Evolutionary conservation across 2,888 invertebrate genomes (phyloP).

Genomic region (Heteropelma amictum): DNA sequence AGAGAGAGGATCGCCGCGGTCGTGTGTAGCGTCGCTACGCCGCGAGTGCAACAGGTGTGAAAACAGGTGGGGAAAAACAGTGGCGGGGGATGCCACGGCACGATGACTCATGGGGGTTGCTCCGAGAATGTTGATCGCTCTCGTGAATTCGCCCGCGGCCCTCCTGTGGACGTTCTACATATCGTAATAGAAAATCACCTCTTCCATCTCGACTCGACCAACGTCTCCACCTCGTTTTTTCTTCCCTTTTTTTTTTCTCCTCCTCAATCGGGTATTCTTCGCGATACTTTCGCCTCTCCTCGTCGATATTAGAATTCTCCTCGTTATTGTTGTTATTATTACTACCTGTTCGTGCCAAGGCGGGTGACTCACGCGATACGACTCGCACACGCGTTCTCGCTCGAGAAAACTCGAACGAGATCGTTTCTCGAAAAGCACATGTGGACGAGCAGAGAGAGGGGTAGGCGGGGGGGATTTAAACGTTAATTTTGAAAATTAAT

Average conservation of each 20-base stretch:
- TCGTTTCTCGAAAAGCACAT: too few relatives aligned
- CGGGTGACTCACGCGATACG: slow-evolving; percentile 7
- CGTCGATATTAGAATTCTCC: neutral
- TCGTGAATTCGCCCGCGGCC: slow-evolving; percentile 21
- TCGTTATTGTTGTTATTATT: neutral
- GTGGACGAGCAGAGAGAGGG: too few relatives aligned
- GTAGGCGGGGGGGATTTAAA: too few relatives aligned
- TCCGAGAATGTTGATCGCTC: slow-evolving; percentile 69
- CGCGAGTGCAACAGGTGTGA: slow-evolving; percentile 68
- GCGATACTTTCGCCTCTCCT: neutral
- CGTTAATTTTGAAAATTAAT: too few relatives aligned
- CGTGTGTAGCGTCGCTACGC: neutral
- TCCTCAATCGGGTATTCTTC: too few relatives aligned
- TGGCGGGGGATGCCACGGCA: slow-evolving; percentile 63
- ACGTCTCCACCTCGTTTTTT: neutral
- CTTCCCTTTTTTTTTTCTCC: too few relatives aligned
- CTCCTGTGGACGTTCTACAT: neutral
- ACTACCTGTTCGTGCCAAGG: slow-evolving; percentile 5
- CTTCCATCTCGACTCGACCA: neutral
- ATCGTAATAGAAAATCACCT: neutral
- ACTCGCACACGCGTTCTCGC: neutral
- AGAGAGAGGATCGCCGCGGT: neutral
- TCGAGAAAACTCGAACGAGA: too few relatives aligned
- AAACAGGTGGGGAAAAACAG: slow-evolving; percentile 63
- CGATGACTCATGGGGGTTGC: slow-evolving; percentile 73